Percentiles rank a stretch among this genome's conserved stretches.
phyloP scores from a whole-genome alignment of 2,888 invertebrate species.

The Dilophus febrilis region DNA sequence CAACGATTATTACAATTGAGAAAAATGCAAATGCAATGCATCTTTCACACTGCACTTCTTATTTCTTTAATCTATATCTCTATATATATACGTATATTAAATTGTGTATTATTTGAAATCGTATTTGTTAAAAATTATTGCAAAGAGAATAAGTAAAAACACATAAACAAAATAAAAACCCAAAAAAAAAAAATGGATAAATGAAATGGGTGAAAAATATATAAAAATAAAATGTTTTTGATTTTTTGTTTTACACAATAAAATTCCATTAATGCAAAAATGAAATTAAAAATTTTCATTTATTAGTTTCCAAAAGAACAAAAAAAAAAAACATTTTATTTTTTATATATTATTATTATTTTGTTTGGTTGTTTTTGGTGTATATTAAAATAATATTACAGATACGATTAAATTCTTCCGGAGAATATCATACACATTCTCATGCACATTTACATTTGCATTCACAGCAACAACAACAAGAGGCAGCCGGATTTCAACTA shows the following conservation, averaged over 20 bases:
- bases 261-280: too few species aligned
- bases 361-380: background rate
- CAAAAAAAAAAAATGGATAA: constrained; percentile 2
- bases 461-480: constrained; percentile 57
- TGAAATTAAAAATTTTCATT: too few species aligned
- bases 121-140: too few species aligned
- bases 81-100: too few species aligned
- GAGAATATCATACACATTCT: constrained; percentile 84
- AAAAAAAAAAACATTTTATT: constrained; percentile 2
- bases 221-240: constrained; percentile 2
- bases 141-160: background rate
- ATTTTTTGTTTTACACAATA: constrained; percentile 1
- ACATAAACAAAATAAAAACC: background rate
- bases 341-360: background rate
- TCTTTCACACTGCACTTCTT: too few species aligned
- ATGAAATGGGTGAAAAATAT: constrained; percentile 3
- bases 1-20: too few species aligned
- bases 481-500: constrained; percentile 42
- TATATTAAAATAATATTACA: constrained; percentile 21
- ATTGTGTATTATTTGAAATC: too few species aligned
- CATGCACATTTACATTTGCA: constrained; percentile 86
- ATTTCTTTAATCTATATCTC: too few species aligned
- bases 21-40: too few species aligned
- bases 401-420: constrained; percentile 91
- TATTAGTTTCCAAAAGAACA: background rate